These are phyloP conservation scores for Hyposoter didymator DNA, from an alignment of 2,888 invertebrate genomes.

Conservation along the genomic window DNA sequence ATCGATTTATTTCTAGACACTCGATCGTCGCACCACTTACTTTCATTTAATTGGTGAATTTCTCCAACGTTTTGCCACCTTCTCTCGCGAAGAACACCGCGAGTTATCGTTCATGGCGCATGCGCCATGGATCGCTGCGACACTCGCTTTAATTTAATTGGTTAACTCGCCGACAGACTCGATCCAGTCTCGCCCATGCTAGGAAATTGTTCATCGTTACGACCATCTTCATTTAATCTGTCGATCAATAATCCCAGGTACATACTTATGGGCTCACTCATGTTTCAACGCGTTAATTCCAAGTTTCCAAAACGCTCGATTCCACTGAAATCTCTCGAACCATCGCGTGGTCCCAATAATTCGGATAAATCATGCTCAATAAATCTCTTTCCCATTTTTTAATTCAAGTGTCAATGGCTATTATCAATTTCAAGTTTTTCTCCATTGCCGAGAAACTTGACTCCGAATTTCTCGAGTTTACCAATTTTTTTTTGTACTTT, in stretches of 20 bases:
- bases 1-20: background rate
- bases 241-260: background rate
- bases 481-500: background rate
- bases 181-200: background rate
- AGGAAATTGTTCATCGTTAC: background rate
- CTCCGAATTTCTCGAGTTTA: background rate
- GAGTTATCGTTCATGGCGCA: background rate
- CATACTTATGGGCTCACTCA: background rate
- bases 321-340: background rate
- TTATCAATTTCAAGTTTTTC: no score
- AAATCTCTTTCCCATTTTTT: background rate
- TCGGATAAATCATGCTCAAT: background rate
- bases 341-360: background rate
- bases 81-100: background rate
- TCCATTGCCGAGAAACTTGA: background rate
- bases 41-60: conserved; percentile 11
- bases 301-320: background rate
- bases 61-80: conserved; percentile 9
- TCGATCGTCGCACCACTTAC: conserved; percentile 13
- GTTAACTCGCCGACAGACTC: conserved; percentile 5
- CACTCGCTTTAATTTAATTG: conserved; percentile 6
- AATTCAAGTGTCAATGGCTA: background rate
- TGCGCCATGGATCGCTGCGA: background rate
- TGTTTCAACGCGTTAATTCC: background rate
- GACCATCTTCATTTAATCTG: background rate